phyloP scores from a whole-genome alignment of 2,113 vertebrate genomes.

The Sander vitreus region DNA sequence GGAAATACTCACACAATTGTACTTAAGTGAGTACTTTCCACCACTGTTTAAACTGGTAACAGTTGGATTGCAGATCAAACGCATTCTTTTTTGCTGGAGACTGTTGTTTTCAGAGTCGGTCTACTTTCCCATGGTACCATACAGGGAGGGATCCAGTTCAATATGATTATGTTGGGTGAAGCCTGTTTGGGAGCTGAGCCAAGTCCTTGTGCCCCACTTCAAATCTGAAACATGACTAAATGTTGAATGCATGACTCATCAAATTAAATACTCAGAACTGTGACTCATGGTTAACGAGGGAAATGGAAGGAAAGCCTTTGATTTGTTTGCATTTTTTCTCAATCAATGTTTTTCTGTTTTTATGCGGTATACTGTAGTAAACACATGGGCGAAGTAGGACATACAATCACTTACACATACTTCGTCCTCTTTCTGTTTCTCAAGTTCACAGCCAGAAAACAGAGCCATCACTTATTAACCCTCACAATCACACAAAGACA shows the following conservation, averaged over 20 bases:
- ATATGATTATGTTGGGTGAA: constrained; percentile 53
- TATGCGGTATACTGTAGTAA: not conserved
- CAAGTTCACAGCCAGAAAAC: not conserved
- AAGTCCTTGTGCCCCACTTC: constrained; percentile 47
- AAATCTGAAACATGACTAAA: constrained; percentile 44
- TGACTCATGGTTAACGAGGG: constrained; percentile 21
- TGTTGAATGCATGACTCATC: constrained; percentile 35
- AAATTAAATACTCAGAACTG: constrained; percentile 5
- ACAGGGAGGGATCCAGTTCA: constrained; percentile 54
- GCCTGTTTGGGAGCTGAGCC: constrained; percentile 54
- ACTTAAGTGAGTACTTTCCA: not conserved
- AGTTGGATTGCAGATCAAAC: constrained; percentile 58
- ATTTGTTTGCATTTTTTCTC: not conserved
- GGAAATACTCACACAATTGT: not conserved
- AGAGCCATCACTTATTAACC: constrained; percentile 15
- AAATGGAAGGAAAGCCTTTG: not conserved
- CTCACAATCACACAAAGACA: not conserved
- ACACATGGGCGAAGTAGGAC: not conserved
- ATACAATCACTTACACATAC: constrained; percentile 11
- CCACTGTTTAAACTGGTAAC: constrained; percentile 16
- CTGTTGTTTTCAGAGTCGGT: constrained; percentile 32
- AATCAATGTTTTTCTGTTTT: not conserved
- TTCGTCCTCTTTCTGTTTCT: not conserved
- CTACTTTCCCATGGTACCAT: constrained; percentile 70
- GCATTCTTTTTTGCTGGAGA: not conserved